Evolutionary conservation across 2,113 vertebrate species (phyloP), one percentile per base, ranked within the genome.

Genomic region (Ardeotis arabs): DNA sequence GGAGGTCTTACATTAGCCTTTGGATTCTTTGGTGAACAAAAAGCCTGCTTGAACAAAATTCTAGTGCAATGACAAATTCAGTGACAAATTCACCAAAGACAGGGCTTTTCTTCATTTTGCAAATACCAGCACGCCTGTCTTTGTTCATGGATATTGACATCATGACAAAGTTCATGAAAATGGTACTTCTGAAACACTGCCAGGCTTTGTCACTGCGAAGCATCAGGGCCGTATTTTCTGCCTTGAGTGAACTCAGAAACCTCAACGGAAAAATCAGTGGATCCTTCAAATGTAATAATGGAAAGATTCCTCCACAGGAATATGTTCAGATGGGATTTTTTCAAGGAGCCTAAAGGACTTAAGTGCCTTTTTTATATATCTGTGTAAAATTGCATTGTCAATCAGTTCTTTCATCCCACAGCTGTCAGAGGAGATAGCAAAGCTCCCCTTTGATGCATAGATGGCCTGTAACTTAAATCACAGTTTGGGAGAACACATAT

Each of bases 241-340:
- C 37, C n/a, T 44, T 70, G 52, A 55, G 16, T 35, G 21, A 85
- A 62, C 6, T 69, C 27, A 44, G 50, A 89, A 93, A 37, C 11
- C 14, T 74, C 27, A 28, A 0, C 59, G 28, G 31, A 79, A 95
- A 82, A 87, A 63, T 73, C 9, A n/a, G 53, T 68, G 60, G 24
- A 73, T 70, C 9, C 17, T 14, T 83, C 45, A 33, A 9, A 29
- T 3, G 9, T 44, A 66, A 67, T 79, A 52, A 47, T 7, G 5
- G 63, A 78, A 94, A 87, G 64, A 62, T 80, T 83, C 41, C 35
- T 69, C 14, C 39, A 27, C 4, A 62, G 47, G 28, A 88, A 16
- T 66, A 62, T 59, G 23, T 62, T 94, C 67, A 90, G 45, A 37
- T 64, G 37, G 39, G 47, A 90, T 80, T 95, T 95, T 94, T 94